Evolutionary conservation across 2,797 vertebrate genomes (phyloP).

Genomic region (Vireo griseus): DNA sequence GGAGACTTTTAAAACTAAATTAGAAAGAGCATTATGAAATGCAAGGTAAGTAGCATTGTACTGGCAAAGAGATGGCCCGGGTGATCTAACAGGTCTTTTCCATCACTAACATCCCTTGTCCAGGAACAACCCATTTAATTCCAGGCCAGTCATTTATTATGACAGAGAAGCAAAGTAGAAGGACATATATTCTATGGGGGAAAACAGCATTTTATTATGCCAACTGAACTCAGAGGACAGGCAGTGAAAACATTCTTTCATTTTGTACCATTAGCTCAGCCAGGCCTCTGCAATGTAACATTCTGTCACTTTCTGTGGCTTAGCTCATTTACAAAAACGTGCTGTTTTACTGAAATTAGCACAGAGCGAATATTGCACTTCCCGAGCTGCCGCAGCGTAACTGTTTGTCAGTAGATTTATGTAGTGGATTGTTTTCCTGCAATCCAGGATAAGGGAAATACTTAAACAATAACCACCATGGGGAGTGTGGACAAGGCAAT

Average conservation of each 20-base stretch:
- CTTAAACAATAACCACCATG: constrained; percentile 63
- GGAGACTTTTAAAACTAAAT: neutral
- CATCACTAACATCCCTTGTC: constrained; percentile 15
- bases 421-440: constrained; percentile 62
- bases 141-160: constrained; percentile 53
- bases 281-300: constrained; percentile 63
- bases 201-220: constrained; percentile 63
- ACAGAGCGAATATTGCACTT: constrained; percentile 47
- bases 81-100: constrained; percentile 35
- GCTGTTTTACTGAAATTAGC: constrained; percentile 32
- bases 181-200: constrained; percentile 49
- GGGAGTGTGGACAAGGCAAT: constrained; percentile 56
- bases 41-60: neutral
- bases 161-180: constrained; percentile 56
- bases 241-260: constrained; percentile 65
- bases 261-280: constrained; percentile 69
- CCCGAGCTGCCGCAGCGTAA: constrained; percentile 1
- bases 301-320: constrained; percentile 65
- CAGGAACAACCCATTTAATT: constrained; percentile 60
- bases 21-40: constrained; percentile 1
- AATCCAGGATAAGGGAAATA: constrained; percentile 63
- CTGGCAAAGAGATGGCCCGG: neutral
- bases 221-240: constrained; percentile 58
- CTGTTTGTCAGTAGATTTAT: constrained; percentile 44
- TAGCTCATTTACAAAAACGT: constrained; percentile 66